Evolutionary conservation across 2,888 invertebrate species (phyloP).

Genomic region (Perizoma flavofasciatum): DNA sequence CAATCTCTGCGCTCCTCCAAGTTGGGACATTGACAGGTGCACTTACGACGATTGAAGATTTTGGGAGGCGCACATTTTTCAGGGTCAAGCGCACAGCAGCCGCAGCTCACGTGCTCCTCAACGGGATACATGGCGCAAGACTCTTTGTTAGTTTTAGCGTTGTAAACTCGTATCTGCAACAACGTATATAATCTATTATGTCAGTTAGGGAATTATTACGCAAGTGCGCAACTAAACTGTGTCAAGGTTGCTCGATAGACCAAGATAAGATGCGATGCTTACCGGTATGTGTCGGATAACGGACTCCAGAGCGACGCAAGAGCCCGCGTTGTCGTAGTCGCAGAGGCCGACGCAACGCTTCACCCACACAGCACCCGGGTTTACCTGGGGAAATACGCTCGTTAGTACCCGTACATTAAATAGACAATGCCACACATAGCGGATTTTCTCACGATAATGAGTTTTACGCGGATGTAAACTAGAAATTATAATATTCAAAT

Average conservation of each 20-base stretch:
- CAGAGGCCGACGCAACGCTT: constrained; percentile 75
- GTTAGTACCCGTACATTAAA: constrained; percentile 45
- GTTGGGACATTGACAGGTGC: constrained; percentile 78
- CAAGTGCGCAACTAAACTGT: constrained; percentile 54
- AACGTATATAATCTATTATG: constrained; percentile 60
- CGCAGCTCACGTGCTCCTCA: constrained; percentile 70
- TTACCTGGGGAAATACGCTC: constrained; percentile 69
- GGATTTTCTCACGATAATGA: constrained; percentile 66
- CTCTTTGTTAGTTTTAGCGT: constrained; percentile 68
- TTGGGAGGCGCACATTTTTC: constrained; percentile 60
- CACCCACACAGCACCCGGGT: constrained; percentile 74
- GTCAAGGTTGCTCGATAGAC: constrained; percentile 69
- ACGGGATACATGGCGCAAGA: constrained; percentile 66
- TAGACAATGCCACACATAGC: constrained; percentile 46
- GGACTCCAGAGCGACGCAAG: constrained; percentile 63
- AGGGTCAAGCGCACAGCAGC: constrained; percentile 62
- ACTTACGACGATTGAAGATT: constrained; percentile 79
- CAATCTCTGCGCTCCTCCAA: constrained; percentile 68
- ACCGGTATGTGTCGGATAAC: constrained; percentile 66
- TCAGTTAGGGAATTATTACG: constrained; percentile 49
- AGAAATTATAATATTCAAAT: constrained; percentile 42
- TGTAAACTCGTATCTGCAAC: constrained; percentile 69
- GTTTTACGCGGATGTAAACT: constrained; percentile 48
- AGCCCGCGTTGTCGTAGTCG: constrained; percentile 61
- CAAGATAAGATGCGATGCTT: constrained; percentile 56